Evolutionary conservation across 1,140 invertebrate species (phyloP), one percentile per base, ranked within the genome.

Genomic region (Daktulosphaira vitifoliae): DNA sequence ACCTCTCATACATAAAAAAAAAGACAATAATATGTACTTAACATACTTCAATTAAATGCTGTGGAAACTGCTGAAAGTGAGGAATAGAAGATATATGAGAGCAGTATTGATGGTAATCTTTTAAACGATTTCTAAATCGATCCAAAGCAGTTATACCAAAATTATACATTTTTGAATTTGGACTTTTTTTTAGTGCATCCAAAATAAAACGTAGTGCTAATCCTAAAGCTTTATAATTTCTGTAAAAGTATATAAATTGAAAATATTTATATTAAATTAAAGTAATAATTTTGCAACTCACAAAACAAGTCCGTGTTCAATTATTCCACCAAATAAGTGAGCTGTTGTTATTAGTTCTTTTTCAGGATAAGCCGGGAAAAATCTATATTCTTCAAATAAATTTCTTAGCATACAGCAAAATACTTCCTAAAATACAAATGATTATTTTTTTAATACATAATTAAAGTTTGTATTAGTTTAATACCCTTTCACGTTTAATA

Each of bases 321-420:
- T 96, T 65, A 99, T 97, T n/a, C 96, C 96, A 37, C 96, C 96
- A 77, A 99, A 99, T 0, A 99, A 78, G 73, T 97, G 91, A 4
- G 95, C 96, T 2, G 96, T 99, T 20, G 92, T 97, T 71, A 95
- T 88, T 1, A 99, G 78, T 75, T 99, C 96, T 76, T 95, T 92
- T 67, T 98, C 96, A 0, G 96, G 96, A 78, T 99, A 99, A 73
- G 97, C 93, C 1, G 92, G 91, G 73, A 99, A 98, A 74, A 98
- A 99, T 71, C 87, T 83, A 74, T 98, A 98, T 74, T 99, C 96
- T 76, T 99, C 96, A 76, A 98, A 98, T 4, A 99, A 80, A 77
- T 98, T 99, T 23, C 93, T 80, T 49, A 99, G 77, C 92, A 99
- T 98, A 73, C 96, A 99, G n/a, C 85, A 84, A 74, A 95, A 97